These are phyloP conservation scores for Chaetogeoica ovagalla DNA, from an alignment of 2,888 invertebrate species.

Conservation along the genomic window DNA sequence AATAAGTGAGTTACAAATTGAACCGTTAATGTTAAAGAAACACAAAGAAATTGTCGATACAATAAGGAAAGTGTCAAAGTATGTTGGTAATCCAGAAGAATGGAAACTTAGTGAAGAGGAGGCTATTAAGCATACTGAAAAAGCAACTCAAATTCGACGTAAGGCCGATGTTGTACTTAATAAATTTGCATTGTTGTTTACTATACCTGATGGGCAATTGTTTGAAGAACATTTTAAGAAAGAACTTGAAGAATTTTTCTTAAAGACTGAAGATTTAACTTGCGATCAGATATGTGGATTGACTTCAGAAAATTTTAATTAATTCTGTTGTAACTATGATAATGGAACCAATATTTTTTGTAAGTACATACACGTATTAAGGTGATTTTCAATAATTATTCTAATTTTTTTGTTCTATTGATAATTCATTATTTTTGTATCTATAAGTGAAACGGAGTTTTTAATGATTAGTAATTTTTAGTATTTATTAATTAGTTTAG, in stretches of 20 bases:
- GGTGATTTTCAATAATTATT: too few species aligned
- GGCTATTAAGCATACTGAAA: conserved; percentile 54
- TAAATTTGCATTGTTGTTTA: conserved; percentile 67
- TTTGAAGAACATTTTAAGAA: conserved; percentile 76
- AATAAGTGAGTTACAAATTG: conserved; percentile 65
- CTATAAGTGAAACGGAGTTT: too few species aligned
- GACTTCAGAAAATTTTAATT: conserved; percentile 58
- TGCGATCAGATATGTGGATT: conserved; percentile 67
- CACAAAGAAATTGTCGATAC: conserved; percentile 79
- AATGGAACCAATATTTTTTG: neutral
- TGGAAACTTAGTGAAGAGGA: conserved; percentile 68
- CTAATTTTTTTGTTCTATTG: too few species aligned
- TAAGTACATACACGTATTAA: neutral
- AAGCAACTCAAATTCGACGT: conserved; percentile 71
- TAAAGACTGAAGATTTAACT: conserved; percentile 67
- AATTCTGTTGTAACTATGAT: conserved; percentile 2
- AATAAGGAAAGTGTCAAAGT: conserved; percentile 67
- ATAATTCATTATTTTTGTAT: too few species aligned
- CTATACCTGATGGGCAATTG: conserved; percentile 66
- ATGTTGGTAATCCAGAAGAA: conserved; percentile 75
- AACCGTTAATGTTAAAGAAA: conserved; percentile 77
- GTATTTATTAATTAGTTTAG: too few species aligned
- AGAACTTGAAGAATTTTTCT: conserved; percentile 70
- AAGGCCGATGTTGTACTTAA: conserved; percentile 69
- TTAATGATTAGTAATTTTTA: too few species aligned